These are phyloP conservation scores for Drosophila sp. DNA, from an alignment of 1,140 invertebrate genomes.

Conservation along the genomic window DNA sequence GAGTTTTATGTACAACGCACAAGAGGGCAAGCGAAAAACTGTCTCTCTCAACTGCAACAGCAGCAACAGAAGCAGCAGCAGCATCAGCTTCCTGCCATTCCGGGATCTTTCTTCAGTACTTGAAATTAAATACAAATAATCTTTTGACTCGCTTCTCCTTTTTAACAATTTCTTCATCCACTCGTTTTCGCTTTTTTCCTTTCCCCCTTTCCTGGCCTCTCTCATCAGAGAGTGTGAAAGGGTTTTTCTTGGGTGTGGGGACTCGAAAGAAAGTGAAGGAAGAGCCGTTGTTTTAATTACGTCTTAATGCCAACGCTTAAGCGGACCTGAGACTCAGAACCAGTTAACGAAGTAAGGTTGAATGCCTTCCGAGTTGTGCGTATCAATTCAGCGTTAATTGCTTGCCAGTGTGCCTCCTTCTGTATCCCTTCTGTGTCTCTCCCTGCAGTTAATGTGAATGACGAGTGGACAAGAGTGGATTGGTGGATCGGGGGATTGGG, in stretches of 20 bases:
- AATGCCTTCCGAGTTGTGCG: slow-evolving; percentile 59
- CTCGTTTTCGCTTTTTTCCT: neutral
- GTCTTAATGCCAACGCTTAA: slow-evolving; percentile 77
- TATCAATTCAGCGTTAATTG: slow-evolving; percentile 79
- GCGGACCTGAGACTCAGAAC: slow-evolving; percentile 1
- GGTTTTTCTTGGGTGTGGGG: slow-evolving; percentile 43
- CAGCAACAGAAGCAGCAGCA: slow-evolving; percentile 29
- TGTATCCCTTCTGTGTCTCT: neutral
- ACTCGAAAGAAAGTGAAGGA: neutral
- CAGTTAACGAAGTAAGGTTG: slow-evolving; percentile 42
- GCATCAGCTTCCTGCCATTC: slow-evolving; percentile 46
- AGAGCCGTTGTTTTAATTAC: slow-evolving; percentile 78
- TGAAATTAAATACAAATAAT: slow-evolving; percentile 81
- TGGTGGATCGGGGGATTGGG: neutral
- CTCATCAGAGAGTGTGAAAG: slow-evolving; percentile 22
- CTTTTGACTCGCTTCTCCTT: slow-evolving; percentile 63
- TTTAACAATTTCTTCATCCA: neutral
- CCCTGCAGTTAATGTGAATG: slow-evolving; percentile 45
- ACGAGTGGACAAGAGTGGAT: slow-evolving; percentile 16
- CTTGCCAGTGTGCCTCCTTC: slow-evolving; percentile 28
- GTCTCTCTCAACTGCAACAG: slow-evolving; percentile 38
- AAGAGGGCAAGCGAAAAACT: slow-evolving; percentile 41
- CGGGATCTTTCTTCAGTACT: slow-evolving; percentile 35
- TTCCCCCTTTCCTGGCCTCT: neutral
- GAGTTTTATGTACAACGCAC: slow-evolving; percentile 61